A percentile compares a stretch with the other conserved stretches of the same genome.
Conservation (phyloP, 2,113 vertebrate genomes). For the Lophura nycthemera region DNA sequence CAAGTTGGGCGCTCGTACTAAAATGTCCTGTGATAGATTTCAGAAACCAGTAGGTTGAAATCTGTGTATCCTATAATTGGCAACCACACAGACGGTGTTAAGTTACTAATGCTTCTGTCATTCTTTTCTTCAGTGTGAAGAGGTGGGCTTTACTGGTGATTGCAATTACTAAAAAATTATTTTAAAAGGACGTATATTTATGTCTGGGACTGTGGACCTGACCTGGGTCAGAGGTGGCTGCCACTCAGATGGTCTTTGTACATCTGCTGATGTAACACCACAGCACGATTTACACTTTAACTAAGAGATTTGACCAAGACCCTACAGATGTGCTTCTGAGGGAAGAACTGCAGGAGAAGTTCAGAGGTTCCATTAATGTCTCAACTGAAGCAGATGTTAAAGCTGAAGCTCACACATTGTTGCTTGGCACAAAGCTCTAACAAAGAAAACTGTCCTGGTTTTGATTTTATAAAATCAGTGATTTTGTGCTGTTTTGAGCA, state of each 20-base stretch:
- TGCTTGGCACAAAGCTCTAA: neutral
- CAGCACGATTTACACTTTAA: neutral
- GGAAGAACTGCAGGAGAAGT: neutral
- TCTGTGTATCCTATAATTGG: neutral
- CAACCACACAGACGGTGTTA: neutral
- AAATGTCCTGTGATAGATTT: neutral
- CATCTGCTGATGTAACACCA: neutral
- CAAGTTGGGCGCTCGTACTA: neutral
- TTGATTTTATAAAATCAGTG: neutral
- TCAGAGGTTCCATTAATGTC: neutral
- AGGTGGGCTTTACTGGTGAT: neutral
- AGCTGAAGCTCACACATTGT: accelerated
- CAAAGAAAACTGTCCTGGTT: neutral
- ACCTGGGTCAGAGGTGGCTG: neutral
- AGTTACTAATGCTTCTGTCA: neutral
- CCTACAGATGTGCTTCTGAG: neutral
- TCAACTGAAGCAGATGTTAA: neutral
- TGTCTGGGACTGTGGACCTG: neutral
- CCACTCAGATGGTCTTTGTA: neutral
- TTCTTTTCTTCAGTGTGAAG: neutral
- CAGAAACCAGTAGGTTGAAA: neutral
- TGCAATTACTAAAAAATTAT: too few species aligned
- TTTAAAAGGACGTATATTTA: too few species aligned
- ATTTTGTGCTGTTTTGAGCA: neutral
- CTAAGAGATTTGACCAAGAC: neutral